These are phyloP conservation scores for Julus scanicus DNA, from an alignment of 2,888 invertebrate genomes.

Conservation along the genomic window DNA sequence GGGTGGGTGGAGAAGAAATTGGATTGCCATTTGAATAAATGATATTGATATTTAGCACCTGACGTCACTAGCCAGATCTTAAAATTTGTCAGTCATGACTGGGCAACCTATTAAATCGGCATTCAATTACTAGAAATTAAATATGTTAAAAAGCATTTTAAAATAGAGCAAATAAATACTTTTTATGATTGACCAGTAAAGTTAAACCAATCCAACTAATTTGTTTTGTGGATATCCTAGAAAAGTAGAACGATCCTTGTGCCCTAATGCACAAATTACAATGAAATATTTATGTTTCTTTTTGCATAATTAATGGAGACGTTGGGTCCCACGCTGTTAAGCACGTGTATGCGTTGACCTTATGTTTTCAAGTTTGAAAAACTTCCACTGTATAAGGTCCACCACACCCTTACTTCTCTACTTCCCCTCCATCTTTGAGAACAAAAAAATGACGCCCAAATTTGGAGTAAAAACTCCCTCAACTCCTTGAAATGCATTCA, in stretches of 20 bases:
- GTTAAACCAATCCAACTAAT: too few species aligned
- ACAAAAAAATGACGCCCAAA: not conserved
- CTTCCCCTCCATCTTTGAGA: not conserved
- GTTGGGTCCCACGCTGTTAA: not conserved
- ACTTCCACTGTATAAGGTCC: not conserved
- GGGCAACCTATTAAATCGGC: not conserved
- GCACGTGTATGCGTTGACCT: not conserved
- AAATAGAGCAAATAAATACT: too few species aligned
- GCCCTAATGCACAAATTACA: not conserved
- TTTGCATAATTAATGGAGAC: not conserved
- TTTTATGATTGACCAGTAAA: too few species aligned
- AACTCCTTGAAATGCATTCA: slow-evolving; percentile 39
- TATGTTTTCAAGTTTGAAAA: not conserved
- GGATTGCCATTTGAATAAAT: not conserved
- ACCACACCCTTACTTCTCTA: not conserved
- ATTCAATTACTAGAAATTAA: not conserved
- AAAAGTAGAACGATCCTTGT: not conserved
- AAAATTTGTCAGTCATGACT: not conserved
- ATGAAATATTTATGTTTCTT: not conserved
- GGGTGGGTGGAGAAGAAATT: not conserved
- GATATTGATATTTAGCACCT: not conserved
- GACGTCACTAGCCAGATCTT: not conserved
- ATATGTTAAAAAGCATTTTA: too few species aligned
- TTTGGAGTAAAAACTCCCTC: slow-evolving; percentile 24
- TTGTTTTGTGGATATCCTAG: too few species aligned